Evolutionary conservation across 2,888 invertebrate species (phyloP).

Genomic region (Philopedon plagiatum): DNA sequence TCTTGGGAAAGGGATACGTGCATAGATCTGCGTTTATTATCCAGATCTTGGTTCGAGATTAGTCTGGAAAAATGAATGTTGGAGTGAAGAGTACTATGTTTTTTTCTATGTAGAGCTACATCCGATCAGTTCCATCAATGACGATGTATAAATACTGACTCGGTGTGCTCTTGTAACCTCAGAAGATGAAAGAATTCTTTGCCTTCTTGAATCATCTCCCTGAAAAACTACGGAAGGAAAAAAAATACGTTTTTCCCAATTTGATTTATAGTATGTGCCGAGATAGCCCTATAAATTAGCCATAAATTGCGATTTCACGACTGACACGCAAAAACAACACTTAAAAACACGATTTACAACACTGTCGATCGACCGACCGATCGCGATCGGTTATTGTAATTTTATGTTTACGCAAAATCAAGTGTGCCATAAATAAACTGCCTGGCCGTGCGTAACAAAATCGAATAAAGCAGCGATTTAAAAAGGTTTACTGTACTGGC

Average conservation of each 20-base stretch:
- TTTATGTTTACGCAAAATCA: constrained; percentile 31
- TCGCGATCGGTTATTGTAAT: constrained; percentile 21
- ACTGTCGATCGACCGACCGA: not conserved
- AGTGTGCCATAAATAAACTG: constrained; percentile 17
- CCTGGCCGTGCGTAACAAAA: constrained; percentile 12
- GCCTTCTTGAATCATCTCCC: too few species aligned
- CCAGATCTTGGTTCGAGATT: too few species aligned
- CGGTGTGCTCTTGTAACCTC: too few species aligned
- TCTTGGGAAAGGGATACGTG: too few species aligned
- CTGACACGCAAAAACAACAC: constrained; percentile 7
- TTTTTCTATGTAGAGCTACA: too few species aligned
- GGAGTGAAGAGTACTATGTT: too few species aligned
- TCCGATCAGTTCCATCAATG: too few species aligned
- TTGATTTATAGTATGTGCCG: not conserved
- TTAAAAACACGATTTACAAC: constrained; percentile 22
- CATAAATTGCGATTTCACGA: constrained; percentile 16
- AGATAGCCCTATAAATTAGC: constrained; percentile 6
- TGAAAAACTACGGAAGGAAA: too few species aligned
- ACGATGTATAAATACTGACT: too few species aligned
- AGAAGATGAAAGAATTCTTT: too few species aligned
- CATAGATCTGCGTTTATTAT: too few species aligned
- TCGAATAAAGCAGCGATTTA: constrained; percentile 37
- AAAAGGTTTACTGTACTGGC: constrained; percentile 37
- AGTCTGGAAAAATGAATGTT: too few species aligned
- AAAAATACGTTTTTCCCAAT: not conserved